Base-by-base conservation (phyloP, 2,113 vertebrate species). In the Syngnathus typhle region DNA sequence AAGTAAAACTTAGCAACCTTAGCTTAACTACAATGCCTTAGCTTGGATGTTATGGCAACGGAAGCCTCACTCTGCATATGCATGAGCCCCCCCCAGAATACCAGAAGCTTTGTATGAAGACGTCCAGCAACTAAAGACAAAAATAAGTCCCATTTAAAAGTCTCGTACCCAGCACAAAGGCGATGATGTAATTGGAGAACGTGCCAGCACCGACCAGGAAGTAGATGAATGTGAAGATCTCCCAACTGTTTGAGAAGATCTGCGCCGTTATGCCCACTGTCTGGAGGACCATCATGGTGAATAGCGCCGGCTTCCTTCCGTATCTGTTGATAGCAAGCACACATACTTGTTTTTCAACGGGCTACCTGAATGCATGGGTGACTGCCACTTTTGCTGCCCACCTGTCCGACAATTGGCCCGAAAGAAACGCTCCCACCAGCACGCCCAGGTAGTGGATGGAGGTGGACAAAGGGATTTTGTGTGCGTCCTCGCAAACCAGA, bases 401-500 rank as follows among this genome's bases (percentile, higher is more conserved):
- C 95, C 91, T 94, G 92, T 96, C 95, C 74, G 95, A 95, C 67
- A 95, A 82, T 81, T 94, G 94, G 70, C 95, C 95, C 0, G 94
- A 96, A 60, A 93, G 0, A 68, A 95, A 90, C 1, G 91, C 93
- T 76, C 94, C 94, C 7, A 93, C 0, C 19, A 97, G 88, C 21
- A 94, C 93, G 0, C 94, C 94, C 68, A 87, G 64, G 51, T 93
- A 97, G 75, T 94, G 93, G 64, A 95, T 80, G 58, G 94, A 95
- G 64, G 88, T 85, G 15, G 89, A 87, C 71, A 97, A 58, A 0
- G 95, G 95, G 56, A 70, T 56, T 85, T 95, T 97, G 89, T 92
- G 95, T 75, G 89, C 92, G 5, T 95, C 59, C 1, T 91, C 89
- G 84, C 94, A 96, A 0, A 97, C 93, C 59, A 95, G 88, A 82